Evolutionary conservation across 2,888 invertebrate genomes (phyloP), one percentile per base, ranked within the genome.

Genomic region (Heliconius aoede): DNA sequence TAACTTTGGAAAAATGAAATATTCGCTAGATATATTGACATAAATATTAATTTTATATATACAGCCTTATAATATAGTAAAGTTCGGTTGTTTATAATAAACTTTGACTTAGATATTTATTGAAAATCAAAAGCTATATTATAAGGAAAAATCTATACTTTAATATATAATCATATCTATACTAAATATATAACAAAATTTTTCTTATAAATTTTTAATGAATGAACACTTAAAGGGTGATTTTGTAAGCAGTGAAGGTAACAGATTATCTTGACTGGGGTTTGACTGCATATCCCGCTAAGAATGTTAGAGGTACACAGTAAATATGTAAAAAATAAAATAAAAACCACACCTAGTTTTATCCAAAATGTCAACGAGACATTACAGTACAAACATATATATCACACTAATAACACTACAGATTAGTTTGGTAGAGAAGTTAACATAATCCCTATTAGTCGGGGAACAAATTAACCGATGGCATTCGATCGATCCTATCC

Each of bases 391-490:
- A 55, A 55, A 7, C 40, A 21, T 21, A 5, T 21, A 36, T 71
- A 71, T 24, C 32, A 62, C 40, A 60, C 36, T 58, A 58, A 30
- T 60, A 72, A 40, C n/a, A 72, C 36, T 61, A 11, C 28, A 46
- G 61, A 62, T 62, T 61, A 72, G 72, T 72, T 72, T 26, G 60
- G 32, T 60, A 24, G 64, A 21, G 68, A 69, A 55, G 72, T 72
- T 72, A 72, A 72, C 60, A 72, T 72, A 40, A 72, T 62, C 61
- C 28, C 62, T 61, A 62, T 46, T 62, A 72, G 46, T n/a, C 61
- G 40, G 28, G 32, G 32, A 72, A 46, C 72, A 72, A 72, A 72
- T 72, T 72, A 62, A 72, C 72, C 72, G 72, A 62, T 62, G 62
- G 72, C 36, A 72, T 62, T 13, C 61, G 61, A 62, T 72, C 72